phyloP scores from a whole-genome alignment of 2,888 invertebrate species.

The Drosophila neoperkinsi region DNA sequence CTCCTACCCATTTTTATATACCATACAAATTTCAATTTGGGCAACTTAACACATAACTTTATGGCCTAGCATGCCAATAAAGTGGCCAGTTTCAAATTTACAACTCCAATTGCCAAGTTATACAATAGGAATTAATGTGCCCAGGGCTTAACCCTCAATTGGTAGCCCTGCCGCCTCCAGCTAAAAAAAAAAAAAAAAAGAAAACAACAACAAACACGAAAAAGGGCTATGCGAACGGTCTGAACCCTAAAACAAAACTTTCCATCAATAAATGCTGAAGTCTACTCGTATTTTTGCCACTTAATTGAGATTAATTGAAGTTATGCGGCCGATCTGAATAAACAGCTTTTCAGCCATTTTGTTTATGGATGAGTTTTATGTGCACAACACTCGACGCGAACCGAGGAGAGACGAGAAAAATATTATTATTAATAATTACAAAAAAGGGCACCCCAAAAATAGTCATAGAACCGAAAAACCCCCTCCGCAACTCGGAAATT shows the following conservation, averaged over 20 bases:
- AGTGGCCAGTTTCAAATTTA: conserved; percentile 35
- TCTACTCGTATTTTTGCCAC: conserved; percentile 65
- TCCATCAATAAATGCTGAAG: conserved; percentile 37
- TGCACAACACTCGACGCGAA: conserved; percentile 50
- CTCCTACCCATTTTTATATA: not conserved
- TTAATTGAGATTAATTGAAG: conserved; percentile 82
- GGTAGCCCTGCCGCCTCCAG: conserved; percentile 40
- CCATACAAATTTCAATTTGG: conserved; percentile 30
- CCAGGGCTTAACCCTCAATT: conserved; percentile 69
- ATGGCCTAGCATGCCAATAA: conserved; percentile 52
- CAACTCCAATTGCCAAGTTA: conserved; percentile 46
- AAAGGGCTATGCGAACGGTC: conserved; percentile 62
- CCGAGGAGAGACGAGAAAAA: conserved; percentile 8
- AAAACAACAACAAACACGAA: conserved; percentile 4
- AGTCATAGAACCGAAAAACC: conserved; percentile 43
- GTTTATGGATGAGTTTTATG: conserved; percentile 74
- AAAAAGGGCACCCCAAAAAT: conserved; percentile 67
- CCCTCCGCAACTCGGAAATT: conserved; percentile 44
- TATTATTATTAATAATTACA: conserved; percentile 79
- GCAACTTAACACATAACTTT: conserved; percentile 34
- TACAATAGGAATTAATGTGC: conserved; percentile 69
- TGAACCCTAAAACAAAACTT: conserved; percentile 60
- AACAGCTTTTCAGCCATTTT: conserved; percentile 75
- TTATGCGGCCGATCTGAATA: conserved; percentile 67
- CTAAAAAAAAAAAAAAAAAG: not conserved